Evolutionary conservation across 2,888 invertebrate species (phyloP), one percentile per base, ranked within the genome.

Genomic region (Pheosia gnoma): DNA sequence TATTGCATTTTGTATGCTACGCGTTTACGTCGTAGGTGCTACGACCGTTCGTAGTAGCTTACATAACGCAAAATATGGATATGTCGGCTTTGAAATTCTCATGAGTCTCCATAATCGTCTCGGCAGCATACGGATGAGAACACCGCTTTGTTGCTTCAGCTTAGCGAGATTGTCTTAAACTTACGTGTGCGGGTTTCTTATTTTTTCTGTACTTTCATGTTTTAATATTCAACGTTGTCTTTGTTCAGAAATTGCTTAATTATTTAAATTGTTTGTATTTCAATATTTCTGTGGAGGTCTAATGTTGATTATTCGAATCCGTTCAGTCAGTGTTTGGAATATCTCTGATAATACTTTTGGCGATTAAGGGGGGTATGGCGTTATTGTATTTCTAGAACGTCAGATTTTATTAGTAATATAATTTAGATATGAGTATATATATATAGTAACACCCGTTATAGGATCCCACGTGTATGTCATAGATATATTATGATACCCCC

Each of bases 21-120:
- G 72, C 66, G 53, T 63, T 71, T 78, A 73, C 78, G 72, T 59
- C 71, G 78, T 80, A 78, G 78, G 63, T 68, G 60, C 77, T 77
- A 79, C 75, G 65, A 58, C 25, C 59, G 65, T 60, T 59, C 73
- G 74, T 71, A 74, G 74, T 71, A 74, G 72, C 75, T 58, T 68
- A 54, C 62, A 70, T 55, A 39, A 47, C 54, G 51, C 41, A 41
- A 61, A 59, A 63, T 73, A 71, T 68, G 59, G 58, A 69, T 60
- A 60, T 59, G 59, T 60, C 52, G 56, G 60, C 65, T 60, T 67
- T 60, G 64, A 65, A 66, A 68, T 65, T 66, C 61, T 67, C 63
- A 51, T 62, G 54, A 64, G 63, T 59, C 3, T 36, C 47, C 43
- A 41, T 25, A 45, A 54, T 41, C 43, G 25, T 51, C 45, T 13